phyloP scores from a whole-genome alignment of 2,888 invertebrate genomes.

The Brachyopa scutellaris region DNA sequence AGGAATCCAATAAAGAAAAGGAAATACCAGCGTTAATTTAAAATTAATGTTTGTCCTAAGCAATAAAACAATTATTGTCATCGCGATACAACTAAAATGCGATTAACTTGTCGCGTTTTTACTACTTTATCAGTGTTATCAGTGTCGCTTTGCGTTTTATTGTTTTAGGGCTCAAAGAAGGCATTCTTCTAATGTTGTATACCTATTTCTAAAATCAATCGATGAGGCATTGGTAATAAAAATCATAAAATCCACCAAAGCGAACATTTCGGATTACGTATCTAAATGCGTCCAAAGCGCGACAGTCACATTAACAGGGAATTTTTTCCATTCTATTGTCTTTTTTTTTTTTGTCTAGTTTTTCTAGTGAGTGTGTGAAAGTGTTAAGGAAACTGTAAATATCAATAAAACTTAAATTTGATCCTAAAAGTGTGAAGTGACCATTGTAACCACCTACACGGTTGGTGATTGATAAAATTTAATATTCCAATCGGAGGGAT shows the following conservation, averaged over 20 bases:
- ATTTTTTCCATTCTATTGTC: no score
- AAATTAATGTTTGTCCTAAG: slow-evolving; percentile 34
- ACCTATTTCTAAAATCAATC: background rate
- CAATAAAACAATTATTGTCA: slow-evolving; percentile 47
- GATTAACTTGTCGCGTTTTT: slow-evolving; percentile 54
- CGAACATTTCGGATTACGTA: background rate
- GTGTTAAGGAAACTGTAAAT: slow-evolving; percentile 14
- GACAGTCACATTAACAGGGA: background rate
- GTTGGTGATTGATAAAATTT: slow-evolving; percentile 28
- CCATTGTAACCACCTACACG: slow-evolving; percentile 24
- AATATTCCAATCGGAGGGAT: no score
- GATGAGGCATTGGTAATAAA: slow-evolving; percentile 9
- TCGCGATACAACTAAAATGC: slow-evolving; percentile 56
- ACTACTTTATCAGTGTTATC: slow-evolving; percentile 41
- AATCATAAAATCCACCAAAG: slow-evolving; percentile 12
- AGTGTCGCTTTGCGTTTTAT: slow-evolving; percentile 45
- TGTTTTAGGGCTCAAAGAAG: slow-evolving; percentile 18
- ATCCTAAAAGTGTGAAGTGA: slow-evolving; percentile 22
- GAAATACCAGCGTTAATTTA: slow-evolving; percentile 32
- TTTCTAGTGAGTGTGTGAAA: slow-evolving; percentile 16
- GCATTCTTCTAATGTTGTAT: background rate
- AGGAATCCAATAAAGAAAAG: slow-evolving; percentile 14
- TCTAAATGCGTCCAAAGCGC: background rate
- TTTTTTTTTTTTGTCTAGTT: background rate
- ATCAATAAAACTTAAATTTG: background rate